Evolutionary conservation across 2,797 vertebrate species (phyloP), one percentile per base, ranked within the genome.

Genomic region (Danio tinwini): DNA sequence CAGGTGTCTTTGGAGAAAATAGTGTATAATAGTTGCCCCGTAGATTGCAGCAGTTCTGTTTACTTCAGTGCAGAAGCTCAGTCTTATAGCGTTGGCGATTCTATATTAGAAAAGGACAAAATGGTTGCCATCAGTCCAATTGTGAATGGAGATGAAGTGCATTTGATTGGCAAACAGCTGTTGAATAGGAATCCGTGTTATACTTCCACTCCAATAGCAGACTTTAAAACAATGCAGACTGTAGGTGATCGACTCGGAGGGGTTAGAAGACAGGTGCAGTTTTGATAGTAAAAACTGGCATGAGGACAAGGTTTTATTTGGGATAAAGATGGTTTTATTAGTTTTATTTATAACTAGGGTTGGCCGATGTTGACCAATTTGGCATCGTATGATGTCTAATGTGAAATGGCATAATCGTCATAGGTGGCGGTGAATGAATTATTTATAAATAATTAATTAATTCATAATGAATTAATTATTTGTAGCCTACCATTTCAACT

Each of bases 171-270:
- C 13, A 91, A 92, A 87, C 76, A 92, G 79, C 91, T 91, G 72
- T 81, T 79, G 68, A 89, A 71, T 81, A 74, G 91, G 69, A 89
- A 93, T 68, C 94, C 93, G 0, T 91, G 92, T 52, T 94, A 94
- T 78, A 94, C 95, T 0, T 96, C 96, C 19, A 95, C 96, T 13
- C 95, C 96, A 0, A 94, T 94, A 76, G 71, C 85, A 0, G 88
- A 90, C 40, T 1, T 90, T 42, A 86, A 81, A 76, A 59, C 84
- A 29, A 80, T 78, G 11, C 69, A 80, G 40, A 89, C 88, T 8
- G 59, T 55, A 19, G 64, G 88, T 83, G 80, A 89, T 82, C 52
- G 75, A 76, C 21, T 76, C 56, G 1, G 64, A 52, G 59, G 53
- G 40, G 64, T 14, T 16, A 67, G 70, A 53, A 82, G 81, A 61